Evolutionary conservation across 2,888 invertebrate species (phyloP).

Genomic region (Chloroclysta siterata): DNA sequence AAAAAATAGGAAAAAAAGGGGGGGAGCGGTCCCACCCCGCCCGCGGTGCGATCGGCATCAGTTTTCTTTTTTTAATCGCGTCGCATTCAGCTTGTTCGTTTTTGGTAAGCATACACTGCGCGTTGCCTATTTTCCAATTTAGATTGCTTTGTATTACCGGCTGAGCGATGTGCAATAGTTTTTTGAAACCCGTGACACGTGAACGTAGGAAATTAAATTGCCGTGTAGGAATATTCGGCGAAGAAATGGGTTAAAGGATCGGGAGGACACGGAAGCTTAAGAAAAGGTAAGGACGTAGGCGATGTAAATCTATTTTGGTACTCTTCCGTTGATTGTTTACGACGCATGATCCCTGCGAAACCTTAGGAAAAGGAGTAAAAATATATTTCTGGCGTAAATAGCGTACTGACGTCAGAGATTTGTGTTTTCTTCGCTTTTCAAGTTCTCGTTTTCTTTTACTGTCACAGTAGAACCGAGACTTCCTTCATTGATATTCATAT

Average conservation of each 20-base stretch:
- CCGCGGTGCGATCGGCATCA: slow-evolving; percentile 83
- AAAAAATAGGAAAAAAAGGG: slow-evolving; percentile 73
- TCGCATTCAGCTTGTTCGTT: slow-evolving; percentile 82
- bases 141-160: slow-evolving; percentile 85
- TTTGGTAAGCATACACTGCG: slow-evolving; percentile 85
- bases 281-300: slow-evolving; percentile 4
- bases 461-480: too few relatives aligned
- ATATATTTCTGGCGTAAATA: too few relatives aligned
- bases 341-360: background rate
- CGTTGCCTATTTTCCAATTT: slow-evolving; percentile 85
- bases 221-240: slow-evolving; percentile 55
- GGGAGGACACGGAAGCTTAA: background rate
- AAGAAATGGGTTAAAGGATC: slow-evolving; percentile 27
- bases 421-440: background rate
- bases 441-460: too few relatives aligned
- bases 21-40: slow-evolving; percentile 65
- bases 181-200: slow-evolving; percentile 79
- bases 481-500: too few relatives aligned
- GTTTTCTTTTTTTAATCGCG: slow-evolving; percentile 85
- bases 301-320: background rate
- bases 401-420: background rate
- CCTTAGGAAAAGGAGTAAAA: too few relatives aligned
- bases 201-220: slow-evolving; percentile 79
- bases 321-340: background rate
- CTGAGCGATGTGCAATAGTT: slow-evolving; percentile 84